Base-by-base conservation (phyloP, 37 sponge, comb jelly and placozoan species). In the Cliona cf. orientalis region DNA sequence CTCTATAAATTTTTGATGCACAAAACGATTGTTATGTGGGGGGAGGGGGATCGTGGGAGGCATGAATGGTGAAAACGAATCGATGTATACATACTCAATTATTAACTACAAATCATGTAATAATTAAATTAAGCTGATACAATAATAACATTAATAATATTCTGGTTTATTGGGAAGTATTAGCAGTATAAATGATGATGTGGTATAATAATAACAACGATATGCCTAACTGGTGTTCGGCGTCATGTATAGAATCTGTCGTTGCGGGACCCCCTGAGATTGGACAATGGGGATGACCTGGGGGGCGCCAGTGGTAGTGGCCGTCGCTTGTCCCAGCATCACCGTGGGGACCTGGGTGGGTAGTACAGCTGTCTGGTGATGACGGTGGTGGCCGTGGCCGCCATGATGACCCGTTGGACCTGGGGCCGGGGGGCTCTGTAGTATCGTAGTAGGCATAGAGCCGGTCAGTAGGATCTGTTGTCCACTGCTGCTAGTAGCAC, bases 281-380 rank as follows among this genome's bases (percentile, higher is more conserved):
- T 61, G 77, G 36, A 76, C 43, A 0, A 76, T 19, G 59, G 77
- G 77, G 62, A 76, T 76, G 46, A 72, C 46, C 55, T 72, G 73
- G 14, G 73, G 73, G 36, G 33, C 21, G 21, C 26, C 56, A 1
- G 57, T 28, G 5, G 45, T 7, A 35, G 69, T 37, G 19, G 23
- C 11, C 3, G 12, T 71, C 17, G 46, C 31, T 11, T 26, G 43
- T 69, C 43, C 70, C 37, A 69, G 21, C 3, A 32, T 43, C 36
- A 53, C 22, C 56, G 33, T 14, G 22, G 73, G 36, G n/a, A 72
- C 53, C 28, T 40, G 42, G 22, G 14, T 70, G 45, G 71, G 55
- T 49, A 19, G 55, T 49, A 11, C 11, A 19, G 55, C 17, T 11
- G 17, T 49, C 55, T 17, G 17, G 11, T 49, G 14, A 19, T 49